Evolutionary conservation across 2,113 vertebrate species (phyloP), one percentile per base, ranked within the genome.

Genomic region (Pseudopodoces humilis): DNA sequence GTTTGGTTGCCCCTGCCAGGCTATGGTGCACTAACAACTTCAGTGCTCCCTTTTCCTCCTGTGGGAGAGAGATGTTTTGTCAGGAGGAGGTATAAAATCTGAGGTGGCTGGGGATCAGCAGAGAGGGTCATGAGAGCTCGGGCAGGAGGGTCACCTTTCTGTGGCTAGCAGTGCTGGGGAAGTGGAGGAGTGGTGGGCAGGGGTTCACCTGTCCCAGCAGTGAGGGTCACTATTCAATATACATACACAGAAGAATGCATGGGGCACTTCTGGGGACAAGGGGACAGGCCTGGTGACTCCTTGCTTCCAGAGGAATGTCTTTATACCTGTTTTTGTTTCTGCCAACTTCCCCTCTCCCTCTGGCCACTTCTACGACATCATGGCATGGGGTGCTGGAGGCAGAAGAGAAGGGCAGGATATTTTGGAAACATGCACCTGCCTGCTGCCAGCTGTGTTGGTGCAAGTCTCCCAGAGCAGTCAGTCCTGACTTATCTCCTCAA

Each of bases 121-220:
- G 9, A 33, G 60, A 63, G 56, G 11, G 13, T 50, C 15, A 1
- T 49, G 44, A 64, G 47, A 64, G 15, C 15, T 5, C 20, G 30
- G 55, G 39, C 7, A 71, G 62, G 49, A 58, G 25, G 27, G 53
- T 62, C 41, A n/a, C 31, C 41, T 83, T 62, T 55, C n/a, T 6
- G 2, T 20, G n/a, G 25, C 0, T 0, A 70, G 22, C 39, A 63
- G 28, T 1, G 0, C 60, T 4, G 7, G 50, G 24, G 25, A 58
- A 31, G 31, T 2, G 7, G 37, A 15, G 13, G 53, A 49, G 15
- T 2, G 6, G 11, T 5, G 3, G 8, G 60, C 1, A 0, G 37
- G 59, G 22, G 11, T 71, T 71, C 2, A 5, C 10, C 14, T 52
- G 30, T 72, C 28, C 10, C 14, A 59, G 47, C 33, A 52, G 21